These are phyloP conservation scores for Thymelicus acteon DNA, from an alignment of 2,888 invertebrate genomes.

Conservation along the genomic window DNA sequence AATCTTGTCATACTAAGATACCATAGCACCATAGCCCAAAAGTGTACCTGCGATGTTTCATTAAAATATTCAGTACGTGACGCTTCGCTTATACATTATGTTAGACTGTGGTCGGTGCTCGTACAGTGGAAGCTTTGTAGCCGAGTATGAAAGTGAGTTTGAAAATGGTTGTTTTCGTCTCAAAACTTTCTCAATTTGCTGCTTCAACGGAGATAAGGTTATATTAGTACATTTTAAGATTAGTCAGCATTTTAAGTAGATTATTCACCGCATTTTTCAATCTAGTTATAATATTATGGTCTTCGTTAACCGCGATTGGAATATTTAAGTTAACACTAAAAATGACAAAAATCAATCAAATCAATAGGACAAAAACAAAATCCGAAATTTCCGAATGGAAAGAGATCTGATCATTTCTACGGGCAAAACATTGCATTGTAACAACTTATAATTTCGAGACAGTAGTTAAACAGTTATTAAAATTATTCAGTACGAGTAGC, in stretches of 20 bases:
- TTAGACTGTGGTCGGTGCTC: not conserved
- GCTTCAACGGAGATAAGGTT: slow-evolving; percentile 20
- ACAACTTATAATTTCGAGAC: no score
- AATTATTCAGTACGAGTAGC: no score
- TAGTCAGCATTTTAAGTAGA: slow-evolving; percentile 1
- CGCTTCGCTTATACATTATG: not conserved
- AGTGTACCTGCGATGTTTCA: not conserved
- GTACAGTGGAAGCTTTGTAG: not conserved
- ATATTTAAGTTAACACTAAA: no score
- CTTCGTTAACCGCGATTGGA: no score
- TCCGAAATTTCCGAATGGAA: no score
- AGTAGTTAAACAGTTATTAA: no score
- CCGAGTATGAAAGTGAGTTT: slow-evolving; percentile 16
- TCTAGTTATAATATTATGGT: no score
- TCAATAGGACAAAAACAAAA: no score
- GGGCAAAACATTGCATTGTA: no score
- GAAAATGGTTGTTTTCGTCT: slow-evolving; percentile 31
- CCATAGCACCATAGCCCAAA: slow-evolving; percentile 4
- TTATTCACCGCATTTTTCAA: not conserved
- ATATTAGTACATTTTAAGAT: slow-evolving; percentile 12
- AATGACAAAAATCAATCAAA: no score
- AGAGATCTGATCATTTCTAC: no score
- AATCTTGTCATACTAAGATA: slow-evolving; percentile 19
- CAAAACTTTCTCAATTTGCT: slow-evolving; percentile 24
- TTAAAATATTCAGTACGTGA: not conserved